Percentiles rank a stretch among this genome's conserved stretches.
phyloP scores from a whole-genome alignment of 2,888 invertebrate species.

The Drosophila mimetica region DNA sequence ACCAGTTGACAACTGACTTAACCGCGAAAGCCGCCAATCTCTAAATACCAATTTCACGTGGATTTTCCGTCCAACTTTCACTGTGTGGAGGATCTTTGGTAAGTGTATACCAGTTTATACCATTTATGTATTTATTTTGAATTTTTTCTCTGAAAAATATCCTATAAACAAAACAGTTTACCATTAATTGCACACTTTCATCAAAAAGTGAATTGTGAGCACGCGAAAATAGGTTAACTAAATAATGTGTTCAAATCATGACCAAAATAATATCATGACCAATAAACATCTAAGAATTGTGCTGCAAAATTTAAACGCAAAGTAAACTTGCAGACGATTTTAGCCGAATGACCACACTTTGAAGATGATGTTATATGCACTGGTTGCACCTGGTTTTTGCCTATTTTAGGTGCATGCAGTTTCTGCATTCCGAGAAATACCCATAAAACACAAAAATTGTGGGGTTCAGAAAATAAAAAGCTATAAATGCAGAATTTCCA shows the following conservation, averaged over 20 bases:
- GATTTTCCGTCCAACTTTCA: not conserved
- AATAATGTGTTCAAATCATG: not conserved
- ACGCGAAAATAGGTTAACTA: not conserved
- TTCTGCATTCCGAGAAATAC: not conserved
- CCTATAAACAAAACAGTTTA: not conserved
- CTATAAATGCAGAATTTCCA: constrained; percentile 7
- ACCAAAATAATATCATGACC: not conserved
- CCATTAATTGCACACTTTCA: not conserved
- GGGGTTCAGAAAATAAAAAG: not conserved
- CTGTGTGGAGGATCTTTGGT: not conserved
- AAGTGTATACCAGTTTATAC: not conserved
- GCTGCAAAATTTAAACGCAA: not conserved
- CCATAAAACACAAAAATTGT: constrained; percentile 7
- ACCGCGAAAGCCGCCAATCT: not conserved
- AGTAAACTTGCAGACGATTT: constrained; percentile 1
- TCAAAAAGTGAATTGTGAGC: not conserved
- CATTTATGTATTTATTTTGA: too few species aligned
- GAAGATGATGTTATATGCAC: not conserved
- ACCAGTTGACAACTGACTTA: constrained; percentile 1
- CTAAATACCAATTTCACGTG: not conserved
- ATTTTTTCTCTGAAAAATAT: too few species aligned
- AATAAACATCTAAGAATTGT: not conserved
- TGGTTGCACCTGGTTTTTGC: not conserved
- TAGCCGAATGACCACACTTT: constrained; percentile 6
- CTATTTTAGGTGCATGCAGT: not conserved